Evolutionary conservation across 1,140 invertebrate species (phyloP), one percentile per base, ranked within the genome.

Genomic region (Brachionus asplanchnoidis): DNA sequence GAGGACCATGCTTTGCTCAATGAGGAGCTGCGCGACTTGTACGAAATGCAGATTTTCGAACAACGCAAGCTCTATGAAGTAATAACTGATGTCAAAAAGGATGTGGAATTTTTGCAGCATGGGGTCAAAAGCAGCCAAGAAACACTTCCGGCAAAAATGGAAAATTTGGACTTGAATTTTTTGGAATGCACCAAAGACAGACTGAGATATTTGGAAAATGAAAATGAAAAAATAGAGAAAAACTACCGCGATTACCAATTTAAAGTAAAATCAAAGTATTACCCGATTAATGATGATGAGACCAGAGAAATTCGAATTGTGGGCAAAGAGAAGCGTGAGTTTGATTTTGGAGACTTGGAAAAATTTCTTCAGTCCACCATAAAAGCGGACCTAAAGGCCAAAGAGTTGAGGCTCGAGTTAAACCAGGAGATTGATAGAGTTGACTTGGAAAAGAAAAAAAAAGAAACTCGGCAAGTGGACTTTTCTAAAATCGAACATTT

Each of bases 311-410:
- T 68, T 40, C 17, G 53, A 65, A 82, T 82, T 82, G 65, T 65
- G 1, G 53, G 40, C 20, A 82, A 77, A 50, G 42, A 40, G 12
- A 82, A 82, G 8, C 50, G 32, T 20, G 53, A 82, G 53, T 46
- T 65, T 82, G 20, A 82, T 65, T 44, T 36, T n/a, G 26, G 26
- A 36, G 73, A 77, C 28, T 26, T 82, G 12, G 53, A 82, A 65
- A 82, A 82, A 66, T 82, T 82, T 46, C 26, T 82, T 56, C 26
- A 66, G 40, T 82, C 79, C 17, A 82, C 79, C 17, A 26, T 82
- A 6, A 42, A 65, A 40, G 65, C 53, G 1, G 60, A 82, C 8
- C 17, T 82, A 23, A 82, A 44, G 7, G 65, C 65, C 17, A 82
- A 65, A 26, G 32, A 28, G 5, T 11, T 82, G 11, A 82, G 53